Evolutionary conservation across 2,113 vertebrate genomes (phyloP).

Genomic region (Zingel zingel): DNA sequence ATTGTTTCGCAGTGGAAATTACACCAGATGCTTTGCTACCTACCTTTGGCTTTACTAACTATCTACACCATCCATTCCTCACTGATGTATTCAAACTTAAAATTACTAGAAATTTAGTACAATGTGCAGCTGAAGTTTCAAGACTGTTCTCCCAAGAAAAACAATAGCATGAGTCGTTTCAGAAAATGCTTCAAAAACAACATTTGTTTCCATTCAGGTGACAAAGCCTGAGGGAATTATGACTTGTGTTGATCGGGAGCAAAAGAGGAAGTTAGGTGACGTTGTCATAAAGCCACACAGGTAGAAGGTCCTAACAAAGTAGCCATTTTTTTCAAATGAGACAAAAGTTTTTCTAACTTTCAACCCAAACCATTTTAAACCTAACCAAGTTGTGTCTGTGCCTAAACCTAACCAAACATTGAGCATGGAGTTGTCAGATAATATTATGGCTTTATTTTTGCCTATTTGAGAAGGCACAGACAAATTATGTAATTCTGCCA

Average conservation of each 20-base stretch:
- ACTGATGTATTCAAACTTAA: slow-evolving; percentile 2
- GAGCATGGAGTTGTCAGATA: fast-evolving
- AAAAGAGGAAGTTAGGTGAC: background rate
- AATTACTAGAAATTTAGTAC: slow-evolving; percentile 14
- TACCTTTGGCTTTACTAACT: slow-evolving; percentile 6
- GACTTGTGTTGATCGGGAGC: background rate
- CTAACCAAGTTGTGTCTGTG: background rate
- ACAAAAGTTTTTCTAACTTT: background rate
- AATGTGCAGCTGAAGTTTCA: background rate
- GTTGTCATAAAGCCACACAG: background rate
- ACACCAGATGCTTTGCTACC: slow-evolving; percentile 36
- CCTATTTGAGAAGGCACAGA: background rate
- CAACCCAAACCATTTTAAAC: background rate
- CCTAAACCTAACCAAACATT: background rate
- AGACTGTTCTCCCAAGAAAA: background rate
- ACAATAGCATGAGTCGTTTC: background rate
- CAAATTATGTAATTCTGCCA: background rate
- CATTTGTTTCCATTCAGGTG: background rate
- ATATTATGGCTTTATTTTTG: background rate
- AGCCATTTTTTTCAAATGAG: background rate
- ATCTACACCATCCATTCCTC: slow-evolving; percentile 1
- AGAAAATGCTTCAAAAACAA: background rate
- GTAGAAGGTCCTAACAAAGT: background rate
- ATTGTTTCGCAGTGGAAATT: slow-evolving; percentile 13
- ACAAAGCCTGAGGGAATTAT: background rate